phyloP scores from a whole-genome alignment of 2,888 invertebrate genomes.

The Ormyrus nitidulus region DNA sequence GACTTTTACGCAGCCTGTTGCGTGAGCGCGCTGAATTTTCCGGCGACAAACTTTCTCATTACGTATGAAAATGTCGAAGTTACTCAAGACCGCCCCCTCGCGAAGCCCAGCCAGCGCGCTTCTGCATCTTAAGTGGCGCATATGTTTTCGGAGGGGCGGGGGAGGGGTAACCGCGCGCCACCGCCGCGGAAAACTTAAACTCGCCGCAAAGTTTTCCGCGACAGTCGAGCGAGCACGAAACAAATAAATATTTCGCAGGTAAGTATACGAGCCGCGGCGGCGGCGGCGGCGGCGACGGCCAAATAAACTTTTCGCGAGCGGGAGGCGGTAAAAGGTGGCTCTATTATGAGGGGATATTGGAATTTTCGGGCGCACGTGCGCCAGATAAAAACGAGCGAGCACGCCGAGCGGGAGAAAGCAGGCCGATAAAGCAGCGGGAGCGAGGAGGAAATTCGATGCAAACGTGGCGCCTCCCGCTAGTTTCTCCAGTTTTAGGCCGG shows the following conservation, averaged over 20 bases:
- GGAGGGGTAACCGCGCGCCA: not conserved
- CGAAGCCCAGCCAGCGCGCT: not conserved
- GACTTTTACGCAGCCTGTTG: conserved; percentile 38
- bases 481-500: not conserved
- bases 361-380: conserved; percentile 52
- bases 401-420: conserved; percentile 30
- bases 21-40: conserved; percentile 23
- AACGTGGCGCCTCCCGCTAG: not conserved
- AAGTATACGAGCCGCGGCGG: not conserved
- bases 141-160: not conserved
- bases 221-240: conserved; percentile 45
- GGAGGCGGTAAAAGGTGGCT: conserved; percentile 21
- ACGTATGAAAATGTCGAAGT: conserved; percentile 45
- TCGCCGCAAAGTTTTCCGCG: conserved; percentile 31
- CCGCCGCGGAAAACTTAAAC: conserved; percentile 31
- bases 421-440: not conserved
- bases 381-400: conserved; percentile 55
- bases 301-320: conserved; percentile 47
- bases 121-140: conserved; percentile 39
- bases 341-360: conserved; percentile 46
- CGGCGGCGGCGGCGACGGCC: not conserved
- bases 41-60: conserved; percentile 52
- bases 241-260: conserved; percentile 57
- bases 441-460: conserved; percentile 33
- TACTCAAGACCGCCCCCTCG: conserved; percentile 38